Conservation (phyloP, 1,140 invertebrate genomes). For the Pteromalus puparum region DNA sequence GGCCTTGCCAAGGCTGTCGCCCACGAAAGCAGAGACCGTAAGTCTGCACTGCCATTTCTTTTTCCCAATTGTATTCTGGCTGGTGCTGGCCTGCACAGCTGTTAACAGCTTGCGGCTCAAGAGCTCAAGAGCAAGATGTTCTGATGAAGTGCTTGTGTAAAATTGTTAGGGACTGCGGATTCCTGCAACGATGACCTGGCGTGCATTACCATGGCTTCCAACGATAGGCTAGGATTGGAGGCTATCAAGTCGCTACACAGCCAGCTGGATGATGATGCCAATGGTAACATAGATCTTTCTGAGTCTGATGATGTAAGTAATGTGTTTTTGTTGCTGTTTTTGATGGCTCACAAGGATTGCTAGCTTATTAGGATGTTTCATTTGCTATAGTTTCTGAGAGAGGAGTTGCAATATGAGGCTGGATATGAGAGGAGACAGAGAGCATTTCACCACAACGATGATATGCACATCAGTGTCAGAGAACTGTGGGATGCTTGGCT, state of each 20-base stretch:
- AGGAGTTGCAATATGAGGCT: constrained; percentile 95
- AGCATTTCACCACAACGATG: constrained; percentile 95
- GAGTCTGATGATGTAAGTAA: constrained; percentile 94
- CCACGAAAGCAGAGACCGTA: constrained; percentile 66
- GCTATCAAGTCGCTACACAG: constrained; percentile 91
- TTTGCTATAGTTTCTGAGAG: constrained; percentile 89
- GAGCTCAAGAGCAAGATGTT: too few relatives aligned
- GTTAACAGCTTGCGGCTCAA: too few relatives aligned
- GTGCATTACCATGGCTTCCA: constrained; percentile 82
- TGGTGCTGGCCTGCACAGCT: constrained; percentile 9
- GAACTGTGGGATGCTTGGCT: constrained; percentile 97
- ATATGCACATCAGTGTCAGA: constrained; percentile 95
- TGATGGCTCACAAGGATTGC: not conserved
- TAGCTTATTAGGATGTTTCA: constrained; percentile 13
- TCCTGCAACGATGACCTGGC: constrained; percentile 82
- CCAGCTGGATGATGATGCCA: constrained; percentile 94
- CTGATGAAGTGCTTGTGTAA: constrained; percentile 24
- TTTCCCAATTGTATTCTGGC: constrained; percentile 47
- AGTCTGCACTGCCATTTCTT: not conserved
- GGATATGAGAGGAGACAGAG: constrained; percentile 92
- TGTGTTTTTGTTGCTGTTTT: not conserved
- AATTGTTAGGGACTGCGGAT: constrained; percentile 67
- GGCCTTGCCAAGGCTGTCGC: constrained; percentile 72
- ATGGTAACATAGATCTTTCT: constrained; percentile 94
- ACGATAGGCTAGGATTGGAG: constrained; percentile 90